phyloP scores from a whole-genome alignment of 2,113 vertebrate species.

The Macquaria australasica region DNA sequence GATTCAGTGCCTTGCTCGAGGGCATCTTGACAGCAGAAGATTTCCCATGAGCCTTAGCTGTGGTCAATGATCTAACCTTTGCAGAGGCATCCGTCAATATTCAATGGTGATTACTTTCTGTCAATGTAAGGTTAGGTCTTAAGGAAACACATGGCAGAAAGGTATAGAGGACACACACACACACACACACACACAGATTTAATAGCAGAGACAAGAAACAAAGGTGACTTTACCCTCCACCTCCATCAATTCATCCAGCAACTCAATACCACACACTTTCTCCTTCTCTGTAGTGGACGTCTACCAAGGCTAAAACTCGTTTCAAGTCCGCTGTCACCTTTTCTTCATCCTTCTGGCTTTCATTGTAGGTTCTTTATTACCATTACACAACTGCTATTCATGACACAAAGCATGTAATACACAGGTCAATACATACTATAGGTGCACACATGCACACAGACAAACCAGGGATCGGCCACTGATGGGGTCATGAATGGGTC shows the following conservation, averaged over 20 bases:
- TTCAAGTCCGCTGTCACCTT: not conserved
- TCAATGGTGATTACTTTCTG: conserved; percentile 16
- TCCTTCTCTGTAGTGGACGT: not conserved
- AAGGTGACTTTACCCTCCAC: conserved; percentile 23
- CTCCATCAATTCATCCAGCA: conserved; percentile 24
- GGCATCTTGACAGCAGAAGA: not conserved
- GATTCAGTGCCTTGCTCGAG: conserved; percentile 4
- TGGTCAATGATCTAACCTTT: conserved; percentile 34
- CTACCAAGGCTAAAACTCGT: not conserved
- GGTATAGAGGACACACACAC: not conserved
- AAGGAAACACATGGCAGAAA: conserved; percentile 17
- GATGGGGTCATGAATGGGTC: not conserved
- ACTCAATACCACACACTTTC: not conserved
- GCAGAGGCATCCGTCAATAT: conserved; percentile 16
- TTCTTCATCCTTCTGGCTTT: not conserved
- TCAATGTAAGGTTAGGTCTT: conserved; percentile 36
- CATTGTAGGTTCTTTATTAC: not conserved
- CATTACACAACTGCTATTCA: not conserved
- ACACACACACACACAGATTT: conserved; percentile 33
- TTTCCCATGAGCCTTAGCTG: conserved; percentile 28
- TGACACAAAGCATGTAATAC: not conserved
- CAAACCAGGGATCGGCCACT: not conserved
- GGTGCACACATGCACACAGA: not conserved
- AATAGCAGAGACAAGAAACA: conserved; percentile 8
- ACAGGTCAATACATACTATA: not conserved